Percentiles rank a stretch among this genome's conserved stretches.
These are phyloP conservation scores for Marronus borbonicus DNA, from an alignment of 2,888 invertebrate genomes.

Conservation along the genomic window DNA sequence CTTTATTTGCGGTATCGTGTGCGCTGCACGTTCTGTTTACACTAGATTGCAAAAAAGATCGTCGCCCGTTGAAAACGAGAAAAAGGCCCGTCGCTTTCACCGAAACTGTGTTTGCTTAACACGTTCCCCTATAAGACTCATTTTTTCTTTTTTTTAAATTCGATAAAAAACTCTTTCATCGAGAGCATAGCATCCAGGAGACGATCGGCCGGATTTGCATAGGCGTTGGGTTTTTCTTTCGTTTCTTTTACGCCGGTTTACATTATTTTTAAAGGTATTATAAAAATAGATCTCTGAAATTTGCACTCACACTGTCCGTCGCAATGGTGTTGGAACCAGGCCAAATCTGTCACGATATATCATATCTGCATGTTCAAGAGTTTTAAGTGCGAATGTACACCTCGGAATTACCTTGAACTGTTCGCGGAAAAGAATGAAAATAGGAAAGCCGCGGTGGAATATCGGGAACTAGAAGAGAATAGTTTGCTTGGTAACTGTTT, in stretches of 20 bases:
- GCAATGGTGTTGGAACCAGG: constrained; percentile 52
- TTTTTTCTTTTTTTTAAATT: constrained; percentile 15
- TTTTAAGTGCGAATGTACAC: constrained; percentile 24
- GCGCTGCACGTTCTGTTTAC: constrained; percentile 23
- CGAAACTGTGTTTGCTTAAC: constrained; percentile 28
- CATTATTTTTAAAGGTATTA: constrained; percentile 51
- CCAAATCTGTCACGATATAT: constrained; percentile 61
- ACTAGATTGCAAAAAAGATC: constrained; percentile 30
- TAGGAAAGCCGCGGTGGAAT: not conserved
- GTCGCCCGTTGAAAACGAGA: constrained; percentile 18
- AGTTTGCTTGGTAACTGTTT: not conserved
- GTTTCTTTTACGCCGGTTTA: constrained; percentile 45
- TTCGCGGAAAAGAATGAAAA: constrained; percentile 5
- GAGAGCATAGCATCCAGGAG: not conserved
- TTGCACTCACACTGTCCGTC: constrained; percentile 51
- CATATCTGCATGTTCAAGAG: constrained; percentile 59
- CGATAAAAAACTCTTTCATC: constrained; percentile 24
- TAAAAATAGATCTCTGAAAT: constrained; percentile 57
- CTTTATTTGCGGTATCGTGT: constrained; percentile 43
- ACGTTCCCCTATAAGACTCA: not conserved
- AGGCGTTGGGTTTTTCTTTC: constrained; percentile 11
- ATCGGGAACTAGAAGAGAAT: not conserved
- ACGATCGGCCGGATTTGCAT: not conserved
- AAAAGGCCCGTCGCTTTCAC: constrained; percentile 26
- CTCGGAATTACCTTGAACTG: constrained; percentile 28